A percentile compares a stretch with the other conserved stretches of the same genome.
phyloP scores from a whole-genome alignment of 1,140 invertebrate species.

The Magallana gigas region DNA sequence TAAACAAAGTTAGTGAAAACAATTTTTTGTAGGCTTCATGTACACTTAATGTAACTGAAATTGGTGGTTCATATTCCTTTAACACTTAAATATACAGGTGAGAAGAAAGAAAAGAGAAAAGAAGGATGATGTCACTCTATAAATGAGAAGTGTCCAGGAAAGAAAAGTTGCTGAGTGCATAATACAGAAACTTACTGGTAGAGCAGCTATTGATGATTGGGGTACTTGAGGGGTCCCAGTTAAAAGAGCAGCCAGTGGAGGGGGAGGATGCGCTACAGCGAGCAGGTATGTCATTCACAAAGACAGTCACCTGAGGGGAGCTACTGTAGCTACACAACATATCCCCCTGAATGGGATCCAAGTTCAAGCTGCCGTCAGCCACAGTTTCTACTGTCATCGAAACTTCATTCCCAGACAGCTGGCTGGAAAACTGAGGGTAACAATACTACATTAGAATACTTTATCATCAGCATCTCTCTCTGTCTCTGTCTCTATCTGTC shows the following conservation, averaged over 20 bases:
- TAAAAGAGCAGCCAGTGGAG: background rate
- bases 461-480: background rate
- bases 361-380: conserved; percentile 56
- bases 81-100: too few relatives aligned
- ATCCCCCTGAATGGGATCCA: conserved; percentile 69
- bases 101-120: background rate
- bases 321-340: conserved; percentile 65
- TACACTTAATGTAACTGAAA: too few relatives aligned
- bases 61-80: too few relatives aligned
- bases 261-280: conserved; percentile 51
- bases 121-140: background rate
- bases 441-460: background rate
- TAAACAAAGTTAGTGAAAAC: background rate
- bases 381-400: conserved; percentile 43
- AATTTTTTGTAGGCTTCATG: background rate
- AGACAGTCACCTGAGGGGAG: conserved; percentile 65
- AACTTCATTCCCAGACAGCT: conserved; percentile 58
- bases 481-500: background rate
- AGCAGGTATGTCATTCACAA: conserved; percentile 63
- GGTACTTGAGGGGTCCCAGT: background rate
- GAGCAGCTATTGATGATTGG: background rate
- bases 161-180: background rate
- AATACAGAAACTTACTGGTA: background rate
- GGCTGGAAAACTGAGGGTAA: background rate
- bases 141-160: background rate